Evolutionary conservation across 2,888 invertebrate species (phyloP).

Genomic region (Pammene aurita): DNA sequence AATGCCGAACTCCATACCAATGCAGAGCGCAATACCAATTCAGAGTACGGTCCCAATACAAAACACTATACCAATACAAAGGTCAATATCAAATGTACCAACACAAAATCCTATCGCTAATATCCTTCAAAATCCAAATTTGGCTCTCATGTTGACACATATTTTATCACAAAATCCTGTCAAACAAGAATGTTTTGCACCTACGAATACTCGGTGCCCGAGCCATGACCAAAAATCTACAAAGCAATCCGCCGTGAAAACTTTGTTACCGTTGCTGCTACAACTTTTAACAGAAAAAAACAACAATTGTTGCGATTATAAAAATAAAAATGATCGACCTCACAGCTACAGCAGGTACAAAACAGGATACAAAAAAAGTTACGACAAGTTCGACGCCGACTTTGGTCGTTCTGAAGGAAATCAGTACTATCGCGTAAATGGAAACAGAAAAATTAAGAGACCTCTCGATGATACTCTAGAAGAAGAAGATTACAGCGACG

Average conservation of each 20-base stretch:
- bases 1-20: neutral
- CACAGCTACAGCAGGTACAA: conserved; percentile 13
- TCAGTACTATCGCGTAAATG: neutral
- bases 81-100: neutral
- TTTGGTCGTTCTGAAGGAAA: conserved; percentile 4
- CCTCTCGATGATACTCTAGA: conserved; percentile 6
- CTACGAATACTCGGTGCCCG: neutral
- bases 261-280: conserved; percentile 67
- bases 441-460: conserved; percentile 6
- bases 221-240: conserved; percentile 48
- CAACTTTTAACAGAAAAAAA: conserved; percentile 66
- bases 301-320: conserved; percentile 50
- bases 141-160: conserved; percentile 21
- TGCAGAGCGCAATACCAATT: neutral
- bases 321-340: conserved; percentile 11
- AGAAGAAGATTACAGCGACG: conserved; percentile 36
- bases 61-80: neutral
- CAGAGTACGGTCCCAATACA: neutral
- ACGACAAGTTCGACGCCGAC: neutral
- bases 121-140: conserved; percentile 15
- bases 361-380: neutral
- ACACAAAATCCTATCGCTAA: conserved; percentile 13
- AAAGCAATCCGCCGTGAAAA: conserved; percentile 53
- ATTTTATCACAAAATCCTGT: conserved; percentile 23
- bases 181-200: conserved; percentile 9